Base-by-base conservation (phyloP, 2,113 vertebrate genomes). In the Alouatta palliata region DNA sequence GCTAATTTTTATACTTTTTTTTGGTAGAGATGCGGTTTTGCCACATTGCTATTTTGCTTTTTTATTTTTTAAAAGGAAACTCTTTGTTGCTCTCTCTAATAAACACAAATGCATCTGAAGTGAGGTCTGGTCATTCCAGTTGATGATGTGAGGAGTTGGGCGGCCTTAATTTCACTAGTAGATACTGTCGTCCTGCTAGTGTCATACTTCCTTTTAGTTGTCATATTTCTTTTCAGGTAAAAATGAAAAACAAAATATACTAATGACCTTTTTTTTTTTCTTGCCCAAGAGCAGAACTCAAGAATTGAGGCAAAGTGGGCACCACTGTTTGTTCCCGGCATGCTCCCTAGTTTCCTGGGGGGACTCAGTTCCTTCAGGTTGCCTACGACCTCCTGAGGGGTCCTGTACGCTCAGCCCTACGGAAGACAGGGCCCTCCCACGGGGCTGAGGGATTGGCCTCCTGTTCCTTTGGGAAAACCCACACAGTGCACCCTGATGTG, bases 91-190 rank as follows among this genome's bases (percentile, higher is more conserved):
- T 12, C 25, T 94, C 13, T 68, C 35, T 25, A 25, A 86, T 5
- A 9, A 64, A 64, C 61, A 58, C 16, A 35, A 40, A 14, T 6
- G 6, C 14, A 1, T 11, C 19, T 86, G 2, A 35, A 32, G 58
- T 5, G 66, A 75, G 11, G 30, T 13, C 68, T n/a, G 71, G 25
- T 16, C 8, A 40, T 70, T 54, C 58, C 4, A 6, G n/a, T 14
- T 21, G 32, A 1, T 0, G 13, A 5, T 0, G 37, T 17, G 49
- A 43, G 61, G n/a, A 7, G 20, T 1, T 0, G 7, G 37, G 8
- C 4, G 3, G 40, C 54, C 64, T 61, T 3, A 47, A 32, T 47
- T 77, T 77, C 2, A 4, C 2, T 0, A 30, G 16, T 6, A 2
- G 54, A 40, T 4, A 3, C 1, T 30, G 12, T 43, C 68, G 4